These are phyloP conservation scores for Saturnia japonica DNA, from an alignment of 2,888 invertebrate species.

Conservation along the genomic window DNA sequence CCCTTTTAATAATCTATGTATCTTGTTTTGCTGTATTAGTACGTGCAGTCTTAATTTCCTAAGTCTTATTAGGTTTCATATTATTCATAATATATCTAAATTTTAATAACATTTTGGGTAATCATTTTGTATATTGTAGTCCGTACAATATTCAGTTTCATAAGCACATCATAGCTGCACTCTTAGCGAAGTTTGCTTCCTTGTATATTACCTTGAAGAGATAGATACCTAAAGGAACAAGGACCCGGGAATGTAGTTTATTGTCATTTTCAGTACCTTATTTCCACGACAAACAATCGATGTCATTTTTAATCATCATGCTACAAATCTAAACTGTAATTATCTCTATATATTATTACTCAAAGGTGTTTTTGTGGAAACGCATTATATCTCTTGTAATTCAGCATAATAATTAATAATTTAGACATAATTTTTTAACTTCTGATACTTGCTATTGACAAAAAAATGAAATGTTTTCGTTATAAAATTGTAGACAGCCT, in stretches of 20 bases:
- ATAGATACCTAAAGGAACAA: not conserved
- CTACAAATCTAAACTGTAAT: not conserved
- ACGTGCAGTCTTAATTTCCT: not conserved
- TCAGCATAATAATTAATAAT: too few species aligned
- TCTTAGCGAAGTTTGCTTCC: conserved; percentile 17
- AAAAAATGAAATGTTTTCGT: too few species aligned
- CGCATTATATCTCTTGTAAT: too few species aligned
- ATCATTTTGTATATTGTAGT: not conserved
- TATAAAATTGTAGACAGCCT: too few species aligned
- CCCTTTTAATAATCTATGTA: too few species aligned
- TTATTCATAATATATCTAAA: not conserved
- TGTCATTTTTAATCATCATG: not conserved
- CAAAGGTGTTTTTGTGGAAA: too few species aligned
- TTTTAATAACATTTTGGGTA: not conserved
- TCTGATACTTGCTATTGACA: too few species aligned
- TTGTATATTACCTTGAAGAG: conserved; percentile 19
- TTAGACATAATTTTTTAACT: too few species aligned
- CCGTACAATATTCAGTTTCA: not conserved
- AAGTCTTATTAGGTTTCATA: not conserved
- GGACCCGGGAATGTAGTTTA: conserved; percentile 27
- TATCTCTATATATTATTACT: too few species aligned
- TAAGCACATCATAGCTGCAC: not conserved
- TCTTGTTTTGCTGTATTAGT: too few species aligned
- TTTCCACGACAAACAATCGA: conserved; percentile 1
- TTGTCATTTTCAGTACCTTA: conserved; percentile 25